Evolutionary conservation across 2,113 vertebrate species (phyloP).

Genomic region (Cryptoleucopteryx plumbea): DNA sequence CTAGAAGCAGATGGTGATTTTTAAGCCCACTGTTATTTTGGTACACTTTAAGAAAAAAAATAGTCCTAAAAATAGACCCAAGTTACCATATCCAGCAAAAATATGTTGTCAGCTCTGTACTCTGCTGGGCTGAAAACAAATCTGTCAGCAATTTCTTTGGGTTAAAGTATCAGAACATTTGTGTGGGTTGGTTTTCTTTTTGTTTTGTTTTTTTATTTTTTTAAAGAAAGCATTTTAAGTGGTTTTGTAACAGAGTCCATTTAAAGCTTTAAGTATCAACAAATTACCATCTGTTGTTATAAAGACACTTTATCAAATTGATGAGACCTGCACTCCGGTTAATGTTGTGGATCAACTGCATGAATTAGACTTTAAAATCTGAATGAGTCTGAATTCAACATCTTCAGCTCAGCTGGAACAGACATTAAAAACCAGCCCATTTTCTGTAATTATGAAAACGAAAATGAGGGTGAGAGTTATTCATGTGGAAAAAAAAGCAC

Average conservation of each 20-base stretch:
- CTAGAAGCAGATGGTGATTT: constrained; percentile 74
- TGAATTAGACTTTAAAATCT: constrained; percentile 20
- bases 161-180: constrained; percentile 69
- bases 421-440: background rate
- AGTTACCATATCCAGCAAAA: constrained; percentile 74
- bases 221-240: constrained; percentile 59
- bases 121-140: constrained; percentile 67
- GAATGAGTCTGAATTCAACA: constrained; percentile 20
- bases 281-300: constrained; percentile 60
- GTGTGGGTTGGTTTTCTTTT: background rate
- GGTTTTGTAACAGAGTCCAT: constrained; percentile 60
- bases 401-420: constrained; percentile 12
- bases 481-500: background rate
- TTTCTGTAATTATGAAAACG: constrained; percentile 5
- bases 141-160: constrained; percentile 73
- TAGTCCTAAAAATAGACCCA: constrained; percentile 75
- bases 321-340: constrained; percentile 27
- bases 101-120: constrained; percentile 73
- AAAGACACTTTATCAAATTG: constrained; percentile 44
- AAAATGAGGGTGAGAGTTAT: constrained; percentile 24
- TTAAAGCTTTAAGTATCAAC: constrained; percentile 64
- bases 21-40: constrained; percentile 74
- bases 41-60: constrained; percentile 45
- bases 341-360: constrained; percentile 17
- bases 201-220: constrained; percentile 31